Evolutionary conservation across 2,888 invertebrate genomes (phyloP), one percentile per base, ranked within the genome.

Genomic region (Drosophila kanekoi): DNA sequence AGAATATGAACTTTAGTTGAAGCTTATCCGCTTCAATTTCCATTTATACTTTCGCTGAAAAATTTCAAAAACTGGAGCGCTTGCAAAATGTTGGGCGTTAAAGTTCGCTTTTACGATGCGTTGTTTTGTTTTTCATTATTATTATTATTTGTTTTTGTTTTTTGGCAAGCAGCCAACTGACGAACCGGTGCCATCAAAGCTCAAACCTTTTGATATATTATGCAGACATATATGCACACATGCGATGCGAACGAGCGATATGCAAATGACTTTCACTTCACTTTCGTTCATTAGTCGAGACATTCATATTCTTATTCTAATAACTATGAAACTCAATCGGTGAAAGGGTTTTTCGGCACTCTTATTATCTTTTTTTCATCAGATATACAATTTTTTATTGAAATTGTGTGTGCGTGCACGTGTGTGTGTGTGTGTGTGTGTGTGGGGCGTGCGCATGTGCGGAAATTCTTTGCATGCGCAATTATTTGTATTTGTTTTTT

Each of bases 211-310:
- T 71, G 47, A 66, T 61, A 52, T 48, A 28, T 32, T 56, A 49
- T 23, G 16, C 37, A 35, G 43, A 44, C 16, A 48, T 28, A 18
- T 28, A 57, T 40, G 28, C 4, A 49, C 10, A 51, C 14, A 49
- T 62, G 48, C 18, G n/a, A n/a, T n/a, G n/a, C 35, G 11, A n/a
- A n/a, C 20, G 40, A 35, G 28, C 38, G 23, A 69, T 87, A 87
- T 84, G 85, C 78, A 88, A 87, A 84, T 87, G 53, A 81, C 89
- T 86, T 86, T 86, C 86, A 81, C 86, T 86, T 89, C 74, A 86
- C 86, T 86, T 86, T 86, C 86, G 37, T 87, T 86, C 77, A 72
- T 81, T 80, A 79, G 72, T 57, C 62, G 68, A 13, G 23, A 41
- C 41, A 70, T 84, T 80, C 76, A 81, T 28, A 28, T 86, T 86